Evolutionary conservation across 2,888 invertebrate genomes (phyloP), one percentile per base, ranked within the genome.

Genomic region (Dicyrtoma fusca): DNA sequence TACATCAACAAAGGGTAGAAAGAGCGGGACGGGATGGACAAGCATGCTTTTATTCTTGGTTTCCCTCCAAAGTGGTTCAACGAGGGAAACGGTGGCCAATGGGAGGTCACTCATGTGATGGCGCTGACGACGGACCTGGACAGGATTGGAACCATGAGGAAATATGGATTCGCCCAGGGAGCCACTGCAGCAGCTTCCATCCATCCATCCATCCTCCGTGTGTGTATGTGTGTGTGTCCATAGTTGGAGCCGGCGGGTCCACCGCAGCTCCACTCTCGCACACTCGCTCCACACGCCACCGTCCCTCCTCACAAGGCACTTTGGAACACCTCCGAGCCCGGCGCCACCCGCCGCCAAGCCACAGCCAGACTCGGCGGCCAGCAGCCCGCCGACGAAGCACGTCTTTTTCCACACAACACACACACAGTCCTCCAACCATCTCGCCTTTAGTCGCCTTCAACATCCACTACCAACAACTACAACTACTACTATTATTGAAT

Each of bases 41-140:
- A 61, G 44, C 61, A 61, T 61, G 61, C 61, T 61, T 34, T 61
- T 34, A 42, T 61, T 61, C 61, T 26, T 19, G 17, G 42, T 61
- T 61, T 61, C 61, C 61, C 61, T 61, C 61, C 61, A 61, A 61
- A 13, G 19, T n/a, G n/a, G n/a, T 61, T 61, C 61, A 61, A 61
- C 61, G 61, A 61, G 61, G 61, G 61, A 61, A 61, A 61, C 21
- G n/a, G 13, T 26, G 26, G 44, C 61, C 61, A 61, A 61, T 61
- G 61, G n/a, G 61, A n/a, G 19, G 6, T 11, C 13, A 1, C 2
- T 21, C 11, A 14, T 25, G 13, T 44, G 61, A 42, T 61, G 61
- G 61, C 61, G 61, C 61, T 61, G 61, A 34, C 11, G 61, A 17
- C 11, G 26, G 42, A 26, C 4, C 34, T 34, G 34, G 61, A 61